Evolutionary conservation across 2,797 vertebrate species (phyloP), one percentile per base, ranked within the genome.

Genomic region (Gephyroberyx darwinii): DNA sequence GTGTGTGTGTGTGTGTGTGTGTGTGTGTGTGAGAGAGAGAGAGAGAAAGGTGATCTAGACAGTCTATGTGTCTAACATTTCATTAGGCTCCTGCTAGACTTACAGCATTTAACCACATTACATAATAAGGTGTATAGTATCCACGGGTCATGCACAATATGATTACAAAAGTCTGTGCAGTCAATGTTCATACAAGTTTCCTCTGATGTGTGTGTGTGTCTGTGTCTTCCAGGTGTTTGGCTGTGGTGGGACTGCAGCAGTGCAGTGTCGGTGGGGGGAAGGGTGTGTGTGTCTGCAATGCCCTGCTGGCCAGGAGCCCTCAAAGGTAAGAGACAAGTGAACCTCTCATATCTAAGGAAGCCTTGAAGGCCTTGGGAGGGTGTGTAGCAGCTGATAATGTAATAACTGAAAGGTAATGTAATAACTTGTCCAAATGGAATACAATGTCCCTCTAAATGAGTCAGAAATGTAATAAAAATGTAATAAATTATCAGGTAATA

Each of bases 241-340:
- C 86, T 88, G 87, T 87, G 86, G 90, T 83, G 89, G 87, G 83
- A 87, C 90, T 67, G 92, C 88, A 90, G 90, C 89, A 35, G 88
- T 93, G 78, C 90, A 83, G 77, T 94, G 94, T 83, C 89, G 84
- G 80, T 83, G 77, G 82, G 84, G 83, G 60, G 82, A 85, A 74
- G 90, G 68, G 8, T 89, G 88, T 88, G 89, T 60, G 70, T 96
- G 95, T 84, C 82, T 83, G 64, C 84, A 80, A 22, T 98, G 98
- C 74, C 95, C 94, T 0, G 92, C 94, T 0, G 98, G 97, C 35
- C 91, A 95, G 77, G 95, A 97, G 81, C 96, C 96, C 4, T 74
- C 83, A 1, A 86, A 88, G 93, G 97, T 98, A 82, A 95, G 93
- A 43, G 12, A 26, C 9, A 35, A 35, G 33, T 20, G n/a, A 8